A percentile compares a stretch with the other conserved stretches of the same genome.
These are phyloP conservation scores for Meta bourneti DNA, from an alignment of 2,888 invertebrate genomes.

Conservation along the genomic window DNA sequence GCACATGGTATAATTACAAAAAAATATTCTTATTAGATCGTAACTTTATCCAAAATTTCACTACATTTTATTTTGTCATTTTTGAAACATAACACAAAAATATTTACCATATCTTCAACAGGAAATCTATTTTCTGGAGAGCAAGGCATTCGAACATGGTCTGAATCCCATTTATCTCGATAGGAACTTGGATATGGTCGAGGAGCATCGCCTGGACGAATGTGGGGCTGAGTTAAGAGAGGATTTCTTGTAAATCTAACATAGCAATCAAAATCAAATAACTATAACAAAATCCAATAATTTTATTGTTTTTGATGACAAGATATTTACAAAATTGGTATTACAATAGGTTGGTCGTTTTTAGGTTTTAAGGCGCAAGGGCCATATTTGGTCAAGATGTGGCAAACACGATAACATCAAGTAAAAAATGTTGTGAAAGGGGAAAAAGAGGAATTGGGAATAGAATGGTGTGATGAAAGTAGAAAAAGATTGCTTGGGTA, in stretches of 20 bases:
- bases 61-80: no score
- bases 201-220: constrained; percentile 50
- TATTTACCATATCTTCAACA: constrained; percentile 83
- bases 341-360: not conserved
- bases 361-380: no score
- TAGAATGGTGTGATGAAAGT: not conserved
- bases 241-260: not conserved
- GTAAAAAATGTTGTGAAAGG: no score
- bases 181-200: constrained; percentile 80
- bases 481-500: no score
- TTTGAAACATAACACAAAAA: not conserved
- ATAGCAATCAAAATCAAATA: not conserved
- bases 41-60: no score
- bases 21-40: no score
- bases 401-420: no score
- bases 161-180: constrained; percentile 89
- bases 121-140: constrained; percentile 89
- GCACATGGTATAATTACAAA: no score
- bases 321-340: not conserved
- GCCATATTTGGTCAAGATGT: no score
- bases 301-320: not conserved
- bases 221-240: constrained; percentile 50
- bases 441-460: not conserved
- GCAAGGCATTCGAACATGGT: constrained; percentile 92
- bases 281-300: not conserved